Evolutionary conservation across 2,113 vertebrate genomes (phyloP), one percentile per base, ranked within the genome.

Genomic region (Numenius arquata): DNA sequence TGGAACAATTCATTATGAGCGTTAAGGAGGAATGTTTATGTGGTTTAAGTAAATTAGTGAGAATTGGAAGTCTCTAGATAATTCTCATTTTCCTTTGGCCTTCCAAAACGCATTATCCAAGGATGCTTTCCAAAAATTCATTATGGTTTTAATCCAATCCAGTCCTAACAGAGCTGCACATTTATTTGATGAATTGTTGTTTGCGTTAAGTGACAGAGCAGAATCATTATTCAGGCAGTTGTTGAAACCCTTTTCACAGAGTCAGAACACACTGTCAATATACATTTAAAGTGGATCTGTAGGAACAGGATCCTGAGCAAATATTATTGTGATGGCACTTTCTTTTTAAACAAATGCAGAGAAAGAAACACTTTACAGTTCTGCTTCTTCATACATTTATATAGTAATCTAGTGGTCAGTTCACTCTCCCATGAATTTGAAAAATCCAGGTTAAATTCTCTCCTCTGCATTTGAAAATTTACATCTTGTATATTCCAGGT

Each of bases 121-220:
- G 48, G 52, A 89, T n/a, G 22, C 9, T 95, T 85, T 96, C 89
- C 80, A 94, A 85, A 95, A 90, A 75, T 38, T 90, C 65, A 76
- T 96, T 92, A 83, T 50, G 50, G 40, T 95, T 97, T 95, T 97
- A 97, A 98, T 98, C 79, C 85, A 96, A 91, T 86, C 79, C 97
- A 98, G 86, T 85, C 86, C 83, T 88, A 82, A 59, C 58, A 95
- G 91, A 96, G 88, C 84, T 94, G 82, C 70, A 83, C 36, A 73
- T 94, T 97, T 96, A 91, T 97, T 94, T 97, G 83, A 97, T 96
- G 74, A 97, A 95, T 97, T 97, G 92, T 96, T 98, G 91, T 97
- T 97, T 96, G 72, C 72, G 45, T 89, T 96, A 97, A 88, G 85
- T 91, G 94, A 95, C 93, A 96, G 95, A 96, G 74, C 41, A 83